Evolutionary conservation across 2,888 invertebrate species (phyloP).

Genomic region (Ectropis crepuscularia): DNA sequence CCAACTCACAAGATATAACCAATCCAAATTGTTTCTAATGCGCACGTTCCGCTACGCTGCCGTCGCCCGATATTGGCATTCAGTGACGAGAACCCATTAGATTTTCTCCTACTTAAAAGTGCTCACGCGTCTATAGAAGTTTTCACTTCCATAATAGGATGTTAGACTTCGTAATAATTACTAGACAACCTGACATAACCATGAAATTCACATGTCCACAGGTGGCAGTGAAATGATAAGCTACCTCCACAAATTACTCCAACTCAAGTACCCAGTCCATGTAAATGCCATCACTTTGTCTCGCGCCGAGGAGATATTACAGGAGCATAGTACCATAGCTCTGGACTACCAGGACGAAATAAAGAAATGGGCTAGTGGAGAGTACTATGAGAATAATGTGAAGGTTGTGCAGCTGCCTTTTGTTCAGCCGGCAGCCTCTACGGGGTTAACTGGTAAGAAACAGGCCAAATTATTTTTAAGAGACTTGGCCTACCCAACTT

Average conservation of each 20-base stretch:
- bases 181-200: too few relatives aligned
- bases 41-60: too few relatives aligned
- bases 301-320: conserved; percentile 93
- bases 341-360: conserved; percentile 92
- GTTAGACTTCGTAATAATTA: too few relatives aligned
- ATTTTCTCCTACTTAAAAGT: too few relatives aligned
- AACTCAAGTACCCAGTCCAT: conserved; percentile 97
- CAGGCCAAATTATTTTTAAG: background rate
- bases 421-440: conserved; percentile 85
- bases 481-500: too few relatives aligned
- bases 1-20: too few relatives aligned
- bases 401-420: conserved; percentile 95
- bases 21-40: too few relatives aligned
- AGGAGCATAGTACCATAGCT: conserved; percentile 91
- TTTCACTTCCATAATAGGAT: too few relatives aligned
- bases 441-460: conserved; percentile 85
- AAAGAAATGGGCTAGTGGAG: conserved; percentile 91
- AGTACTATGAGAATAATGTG: conserved; percentile 93
- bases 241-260: conserved; percentile 94
- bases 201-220: conserved; percentile 42
- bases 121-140: too few relatives aligned
- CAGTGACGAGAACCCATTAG: too few relatives aligned
- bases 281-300: conserved; percentile 94
- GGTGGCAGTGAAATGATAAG: conserved; percentile 93
- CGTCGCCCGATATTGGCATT: too few relatives aligned